Evolutionary conservation across 2,797 vertebrate species (phyloP).

Genomic region (Cyclopterus lumpus): DNA sequence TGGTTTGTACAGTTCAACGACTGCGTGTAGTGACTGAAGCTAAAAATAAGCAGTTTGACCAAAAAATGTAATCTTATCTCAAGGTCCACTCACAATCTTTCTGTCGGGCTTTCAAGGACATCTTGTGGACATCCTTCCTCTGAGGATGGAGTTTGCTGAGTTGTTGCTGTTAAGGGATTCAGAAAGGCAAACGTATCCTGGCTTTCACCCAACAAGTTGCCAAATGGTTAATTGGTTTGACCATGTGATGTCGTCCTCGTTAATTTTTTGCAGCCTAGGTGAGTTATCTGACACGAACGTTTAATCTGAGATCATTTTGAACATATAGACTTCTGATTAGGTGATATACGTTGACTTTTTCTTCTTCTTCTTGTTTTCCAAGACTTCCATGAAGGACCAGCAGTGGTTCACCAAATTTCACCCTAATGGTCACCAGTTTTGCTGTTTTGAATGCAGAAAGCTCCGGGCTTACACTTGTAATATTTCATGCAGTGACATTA

Average conservation of each 20-base stretch:
- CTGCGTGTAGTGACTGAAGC: background rate
- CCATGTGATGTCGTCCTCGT: background rate
- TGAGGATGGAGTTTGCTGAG: background rate
- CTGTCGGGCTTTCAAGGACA: background rate
- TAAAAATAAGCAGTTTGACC: background rate
- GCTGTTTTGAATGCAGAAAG: background rate
- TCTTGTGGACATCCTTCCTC: background rate
- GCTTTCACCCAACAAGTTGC: background rate
- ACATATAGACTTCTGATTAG: background rate
- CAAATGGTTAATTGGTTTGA: background rate
- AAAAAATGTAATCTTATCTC: background rate
- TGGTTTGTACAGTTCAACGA: background rate
- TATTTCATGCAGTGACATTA: background rate
- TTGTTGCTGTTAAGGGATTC: background rate
- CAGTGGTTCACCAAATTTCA: background rate
- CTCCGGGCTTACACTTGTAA: background rate
- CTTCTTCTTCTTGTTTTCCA: background rate
- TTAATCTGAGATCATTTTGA: background rate
- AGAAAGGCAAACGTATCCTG: background rate
- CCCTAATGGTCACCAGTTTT: background rate
- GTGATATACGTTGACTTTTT: background rate
- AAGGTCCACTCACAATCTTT: background rate
- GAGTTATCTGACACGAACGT: background rate
- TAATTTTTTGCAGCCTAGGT: background rate
- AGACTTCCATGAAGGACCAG: background rate